phyloP scores from a whole-genome alignment of 1,140 invertebrate genomes.

The Conopomorpha cramerella region DNA sequence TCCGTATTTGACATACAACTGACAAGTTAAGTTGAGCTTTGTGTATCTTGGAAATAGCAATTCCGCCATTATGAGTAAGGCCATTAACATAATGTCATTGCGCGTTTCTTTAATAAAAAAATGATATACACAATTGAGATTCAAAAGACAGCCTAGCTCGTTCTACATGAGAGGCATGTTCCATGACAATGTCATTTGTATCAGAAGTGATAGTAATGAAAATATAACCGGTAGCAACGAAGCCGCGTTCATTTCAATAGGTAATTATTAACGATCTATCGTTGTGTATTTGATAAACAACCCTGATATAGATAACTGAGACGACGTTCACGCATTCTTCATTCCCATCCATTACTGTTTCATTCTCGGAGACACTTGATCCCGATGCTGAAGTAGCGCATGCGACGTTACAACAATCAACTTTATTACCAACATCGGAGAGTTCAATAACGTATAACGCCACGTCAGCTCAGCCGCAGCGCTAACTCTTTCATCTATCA shows the following conservation, averaged over 20 bases:
- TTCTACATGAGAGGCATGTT: too few species aligned
- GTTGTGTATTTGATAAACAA: constrained; percentile 50
- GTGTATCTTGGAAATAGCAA: too few species aligned
- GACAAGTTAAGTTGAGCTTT: too few species aligned
- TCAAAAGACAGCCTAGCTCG: too few species aligned
- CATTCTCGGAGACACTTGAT: constrained; percentile 58
- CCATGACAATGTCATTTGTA: too few species aligned
- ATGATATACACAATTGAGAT: too few species aligned
- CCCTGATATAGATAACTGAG: constrained; percentile 52
- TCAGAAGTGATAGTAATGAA: constrained; percentile 49
- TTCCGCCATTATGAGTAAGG: too few species aligned
- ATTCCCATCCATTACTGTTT: constrained; percentile 57
- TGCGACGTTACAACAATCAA: constrained; percentile 8
- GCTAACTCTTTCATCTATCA: constrained; percentile 62
- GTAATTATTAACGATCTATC: constrained; percentile 55
- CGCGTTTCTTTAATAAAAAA: too few species aligned
- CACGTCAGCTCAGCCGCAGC: constrained; percentile 33
- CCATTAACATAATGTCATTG: too few species aligned
- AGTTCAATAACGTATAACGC: constrained; percentile 16
- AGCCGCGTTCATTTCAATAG: constrained; percentile 43
- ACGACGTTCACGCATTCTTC: constrained; percentile 55
- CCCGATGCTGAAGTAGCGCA: constrained; percentile 30
- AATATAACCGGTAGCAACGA: constrained; percentile 49
- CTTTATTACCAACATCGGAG: constrained; percentile 16
- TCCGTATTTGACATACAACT: too few species aligned